Conservation (phyloP, 1,140 invertebrate genomes). For the Hypothenemus hampei region DNA sequence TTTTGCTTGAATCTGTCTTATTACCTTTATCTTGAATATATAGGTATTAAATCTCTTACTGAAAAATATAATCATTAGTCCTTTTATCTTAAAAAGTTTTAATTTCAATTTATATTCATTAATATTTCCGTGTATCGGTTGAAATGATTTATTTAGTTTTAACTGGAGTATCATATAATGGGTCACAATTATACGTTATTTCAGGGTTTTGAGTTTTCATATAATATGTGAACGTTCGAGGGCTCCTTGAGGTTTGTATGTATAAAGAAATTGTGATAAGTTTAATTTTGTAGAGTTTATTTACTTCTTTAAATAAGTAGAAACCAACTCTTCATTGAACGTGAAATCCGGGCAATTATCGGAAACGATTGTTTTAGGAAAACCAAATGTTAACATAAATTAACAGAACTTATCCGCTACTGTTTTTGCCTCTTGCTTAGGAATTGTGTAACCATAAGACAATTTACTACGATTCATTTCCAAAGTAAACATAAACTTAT, state of each 20-base stretch:
- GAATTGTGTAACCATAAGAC: conserved; percentile 36
- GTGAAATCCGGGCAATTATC: conserved; percentile 40
- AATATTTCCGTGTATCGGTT: background rate
- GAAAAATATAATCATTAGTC: background rate
- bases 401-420: conserved; percentile 32
- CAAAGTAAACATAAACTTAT: conserved; percentile 36
- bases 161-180: conserved; percentile 1
- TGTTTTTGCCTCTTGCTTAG: conserved; percentile 41
- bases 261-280: conserved; percentile 30
- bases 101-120: conserved; percentile 4
- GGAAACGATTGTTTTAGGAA: conserved; percentile 31
- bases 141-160: conserved; percentile 8
- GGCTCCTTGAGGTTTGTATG: conserved; percentile 38
- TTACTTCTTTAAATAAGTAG: conserved; percentile 36
- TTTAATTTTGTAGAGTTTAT: conserved; percentile 36
- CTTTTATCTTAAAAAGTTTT: conserved; percentile 14
- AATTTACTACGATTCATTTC: conserved; percentile 45
- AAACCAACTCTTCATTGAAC: too few relatives aligned
- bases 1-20: background rate
- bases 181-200: conserved; percentile 18
- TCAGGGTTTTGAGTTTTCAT: conserved; percentile 4
- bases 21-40: conserved; percentile 2
- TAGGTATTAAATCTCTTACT: background rate
- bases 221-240: conserved; percentile 41
- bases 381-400: conserved; percentile 35